A percentile compares a stretch with the other conserved stretches of the same genome.
Evolutionary conservation across 2,113 vertebrate genomes (phyloP).

Genomic region (Pelusios castaneus): DNA sequence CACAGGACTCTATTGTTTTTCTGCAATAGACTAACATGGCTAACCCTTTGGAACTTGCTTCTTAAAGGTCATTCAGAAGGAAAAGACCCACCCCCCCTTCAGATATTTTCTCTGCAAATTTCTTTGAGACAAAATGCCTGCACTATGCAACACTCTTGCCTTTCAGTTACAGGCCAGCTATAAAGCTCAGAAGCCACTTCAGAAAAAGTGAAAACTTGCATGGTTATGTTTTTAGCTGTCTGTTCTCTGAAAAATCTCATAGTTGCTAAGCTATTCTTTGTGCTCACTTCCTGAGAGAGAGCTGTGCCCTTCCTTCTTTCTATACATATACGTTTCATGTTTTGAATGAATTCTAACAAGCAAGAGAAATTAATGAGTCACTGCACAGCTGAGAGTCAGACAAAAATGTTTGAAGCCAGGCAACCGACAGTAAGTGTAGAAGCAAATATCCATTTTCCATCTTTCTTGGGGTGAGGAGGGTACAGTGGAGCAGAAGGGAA

Average conservation of each 20-base stretch:
- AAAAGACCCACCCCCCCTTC: neutral
- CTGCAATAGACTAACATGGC: too few species aligned
- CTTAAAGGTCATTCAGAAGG: neutral
- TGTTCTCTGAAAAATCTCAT: neutral
- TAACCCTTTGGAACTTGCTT: too few species aligned
- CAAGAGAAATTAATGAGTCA: neutral
- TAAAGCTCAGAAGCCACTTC: neutral
- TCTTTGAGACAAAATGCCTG: neutral
- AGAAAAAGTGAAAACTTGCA: neutral
- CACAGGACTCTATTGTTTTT: too few species aligned
- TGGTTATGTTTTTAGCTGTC: neutral
- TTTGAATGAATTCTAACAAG: neutral
- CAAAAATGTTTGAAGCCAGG: neutral
- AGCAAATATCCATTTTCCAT: neutral
- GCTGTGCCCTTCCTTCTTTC: fast-evolving
- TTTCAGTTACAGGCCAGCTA: neutral
- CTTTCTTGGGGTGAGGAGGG: fast-evolving
- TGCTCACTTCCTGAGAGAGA: neutral
- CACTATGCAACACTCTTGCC: neutral
- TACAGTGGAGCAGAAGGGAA: neutral
- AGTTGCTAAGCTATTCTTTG: neutral
- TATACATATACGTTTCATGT: neutral
- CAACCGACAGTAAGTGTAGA: neutral
- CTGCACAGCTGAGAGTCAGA: neutral
- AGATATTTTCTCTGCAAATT: neutral